Evolutionary conservation across 2,113 vertebrate species (phyloP).

Genomic region (Sylvilagus bachmani): DNA sequence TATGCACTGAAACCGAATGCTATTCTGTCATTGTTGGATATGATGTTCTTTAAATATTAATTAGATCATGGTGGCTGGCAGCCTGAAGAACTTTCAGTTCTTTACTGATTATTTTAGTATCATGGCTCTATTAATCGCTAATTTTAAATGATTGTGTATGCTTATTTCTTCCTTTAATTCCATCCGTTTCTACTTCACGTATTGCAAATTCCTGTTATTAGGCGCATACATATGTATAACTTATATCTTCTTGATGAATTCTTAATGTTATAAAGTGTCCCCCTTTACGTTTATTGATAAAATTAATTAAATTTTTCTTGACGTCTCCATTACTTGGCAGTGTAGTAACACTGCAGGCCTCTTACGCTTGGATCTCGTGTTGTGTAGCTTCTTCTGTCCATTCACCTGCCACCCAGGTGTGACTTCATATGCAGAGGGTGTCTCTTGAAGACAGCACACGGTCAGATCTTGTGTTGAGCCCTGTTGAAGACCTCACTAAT

Average conservation of each 20-base stretch:
- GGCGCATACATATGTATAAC: not conserved
- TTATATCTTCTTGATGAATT: not conserved
- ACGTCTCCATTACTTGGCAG: not conserved
- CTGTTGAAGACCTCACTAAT: not conserved
- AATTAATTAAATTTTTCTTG: not conserved
- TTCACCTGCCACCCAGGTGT: not conserved
- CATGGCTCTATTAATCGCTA: not conserved
- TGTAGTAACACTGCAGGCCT: not conserved
- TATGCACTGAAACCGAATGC: not conserved
- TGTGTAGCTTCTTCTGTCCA: not conserved
- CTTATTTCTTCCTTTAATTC: not conserved
- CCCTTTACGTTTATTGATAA: not conserved
- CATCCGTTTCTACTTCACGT: not conserved
- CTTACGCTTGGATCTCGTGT: not conserved
- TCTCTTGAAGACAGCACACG: not conserved
- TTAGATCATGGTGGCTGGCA: not conserved
- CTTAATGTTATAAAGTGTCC: not conserved
- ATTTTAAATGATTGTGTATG: not conserved
- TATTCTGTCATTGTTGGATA: not conserved
- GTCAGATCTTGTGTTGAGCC: not conserved
- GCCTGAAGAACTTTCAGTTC: not conserved
- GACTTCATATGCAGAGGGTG: not conserved
- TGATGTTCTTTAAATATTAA: not conserved
- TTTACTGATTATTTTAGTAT: not conserved
- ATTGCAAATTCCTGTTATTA: slow-evolving; percentile 4